Percentiles rank a stretch among this genome's conserved stretches.
These are phyloP conservation scores for Emydoidea blandingii DNA, from an alignment of 2,797 vertebrate genomes.

Conservation along the genomic window DNA sequence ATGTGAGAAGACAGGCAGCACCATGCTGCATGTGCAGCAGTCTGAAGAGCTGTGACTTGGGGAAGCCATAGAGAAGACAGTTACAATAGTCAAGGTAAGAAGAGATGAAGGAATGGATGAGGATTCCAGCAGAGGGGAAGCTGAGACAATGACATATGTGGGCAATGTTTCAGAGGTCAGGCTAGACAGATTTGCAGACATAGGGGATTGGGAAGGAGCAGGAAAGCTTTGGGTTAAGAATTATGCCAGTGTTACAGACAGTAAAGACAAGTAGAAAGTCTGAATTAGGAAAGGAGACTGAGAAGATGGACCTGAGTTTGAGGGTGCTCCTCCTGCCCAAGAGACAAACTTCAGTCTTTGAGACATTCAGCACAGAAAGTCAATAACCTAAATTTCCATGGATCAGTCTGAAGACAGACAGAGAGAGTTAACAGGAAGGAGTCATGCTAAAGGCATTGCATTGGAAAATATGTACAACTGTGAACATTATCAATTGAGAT, in stretches of 20 bases:
- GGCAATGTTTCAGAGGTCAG: background rate
- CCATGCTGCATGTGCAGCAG: fast-evolving
- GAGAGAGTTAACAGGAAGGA: background rate
- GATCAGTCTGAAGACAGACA: background rate
- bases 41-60: background rate
- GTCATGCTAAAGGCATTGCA: conserved; percentile 16
- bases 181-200: background rate
- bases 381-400: background rate
- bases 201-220: background rate
- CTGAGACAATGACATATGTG: background rate
- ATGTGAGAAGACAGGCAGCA: background rate
- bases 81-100: background rate
- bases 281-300: background rate
- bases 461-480: conserved; percentile 14
- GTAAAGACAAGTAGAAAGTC: background rate
- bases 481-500: background rate
- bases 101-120: conserved; percentile 7
- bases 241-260: background rate
- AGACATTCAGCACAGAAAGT: background rate
- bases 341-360: background rate
- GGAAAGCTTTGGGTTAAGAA: fast-evolving
- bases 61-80: background rate
- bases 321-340: background rate
- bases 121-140: background rate
- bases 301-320: background rate